A percentile compares a stretch with the other conserved stretches of the same genome.
These are phyloP conservation scores for Bombus haemorrhoidalis DNA, from an alignment of 1,140 invertebrate species.

Conservation along the genomic window DNA sequence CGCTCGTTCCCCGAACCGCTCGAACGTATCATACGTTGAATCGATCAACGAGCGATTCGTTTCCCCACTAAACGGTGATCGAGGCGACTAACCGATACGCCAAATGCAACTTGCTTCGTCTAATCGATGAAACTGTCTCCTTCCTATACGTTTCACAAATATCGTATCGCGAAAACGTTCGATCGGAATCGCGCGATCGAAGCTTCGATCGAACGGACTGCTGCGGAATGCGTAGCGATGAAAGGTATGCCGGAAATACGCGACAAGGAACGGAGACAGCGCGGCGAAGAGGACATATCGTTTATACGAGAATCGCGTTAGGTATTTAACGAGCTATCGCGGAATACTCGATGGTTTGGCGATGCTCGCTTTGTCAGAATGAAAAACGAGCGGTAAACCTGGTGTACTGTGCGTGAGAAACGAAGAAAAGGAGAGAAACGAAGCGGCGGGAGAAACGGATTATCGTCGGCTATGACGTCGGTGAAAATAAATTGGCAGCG, in stretches of 20 bases:
- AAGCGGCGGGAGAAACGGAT: too few species aligned
- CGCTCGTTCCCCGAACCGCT: neutral
- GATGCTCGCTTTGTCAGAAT: too few species aligned
- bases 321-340: too few species aligned
- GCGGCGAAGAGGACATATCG: too few species aligned
- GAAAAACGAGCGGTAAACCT: too few species aligned
- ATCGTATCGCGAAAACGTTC: neutral
- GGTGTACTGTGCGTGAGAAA: too few species aligned
- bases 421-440: too few species aligned
- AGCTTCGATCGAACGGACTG: neutral
- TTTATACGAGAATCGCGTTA: too few species aligned
- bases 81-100: conserved; percentile 29
- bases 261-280: neutral
- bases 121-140: neutral
- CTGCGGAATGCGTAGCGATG: neutral
- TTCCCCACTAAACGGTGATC: conserved; percentile 29
- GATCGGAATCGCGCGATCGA: neutral
- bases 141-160: too few species aligned
- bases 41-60: conserved; percentile 29
- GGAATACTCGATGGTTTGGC: too few species aligned
- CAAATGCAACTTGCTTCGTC: neutral
- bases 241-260: neutral
- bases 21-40: neutral
- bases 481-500: too few species aligned
- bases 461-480: too few species aligned